A percentile compares a stretch with the other conserved stretches of the same genome.
These are phyloP conservation scores for Eretmocerus hayati DNA, from an alignment of 2,888 invertebrate species.

Conservation along the genomic window DNA sequence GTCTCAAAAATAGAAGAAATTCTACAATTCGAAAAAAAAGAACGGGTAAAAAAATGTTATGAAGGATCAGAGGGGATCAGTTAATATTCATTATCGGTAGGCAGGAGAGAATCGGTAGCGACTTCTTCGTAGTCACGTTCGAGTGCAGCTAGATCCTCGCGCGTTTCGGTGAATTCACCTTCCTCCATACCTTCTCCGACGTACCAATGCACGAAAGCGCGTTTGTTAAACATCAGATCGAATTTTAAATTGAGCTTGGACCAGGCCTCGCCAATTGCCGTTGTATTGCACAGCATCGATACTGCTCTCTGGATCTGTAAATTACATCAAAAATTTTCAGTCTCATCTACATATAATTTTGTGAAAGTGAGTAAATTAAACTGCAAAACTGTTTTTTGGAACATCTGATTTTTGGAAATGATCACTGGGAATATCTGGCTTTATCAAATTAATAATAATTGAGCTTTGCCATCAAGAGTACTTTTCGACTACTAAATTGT, in stretches of 20 bases:
- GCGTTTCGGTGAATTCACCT: conserved; percentile 79
- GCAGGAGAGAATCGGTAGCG: conserved; percentile 58
- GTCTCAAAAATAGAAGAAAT: no score
- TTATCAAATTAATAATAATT: no score
- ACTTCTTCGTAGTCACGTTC: conserved; percentile 78
- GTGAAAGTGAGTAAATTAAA: no score
- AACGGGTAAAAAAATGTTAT: neutral
- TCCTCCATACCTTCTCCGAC: conserved; percentile 84
- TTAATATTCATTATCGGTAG: neutral
- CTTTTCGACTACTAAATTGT: no score
- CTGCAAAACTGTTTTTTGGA: no score
- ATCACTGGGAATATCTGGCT: no score
- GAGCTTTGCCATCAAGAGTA: no score
- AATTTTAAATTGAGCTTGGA: conserved; percentile 87
- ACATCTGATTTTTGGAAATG: no score
- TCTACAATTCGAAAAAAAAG: no score
- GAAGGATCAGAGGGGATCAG: neutral
- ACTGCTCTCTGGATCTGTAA: conserved; percentile 38
- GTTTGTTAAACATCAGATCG: conserved; percentile 92
- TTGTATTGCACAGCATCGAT: conserved; percentile 42
- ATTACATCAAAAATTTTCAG: neutral
- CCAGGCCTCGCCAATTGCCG: conserved; percentile 41
- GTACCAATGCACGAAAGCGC: conserved; percentile 95
- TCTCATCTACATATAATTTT: neutral
- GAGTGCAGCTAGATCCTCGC: conserved; percentile 75